Evolutionary conservation across 2,797 vertebrate genomes (phyloP), one percentile per base, ranked within the genome.

Genomic region (Halcyon smyrnensis): DNA sequence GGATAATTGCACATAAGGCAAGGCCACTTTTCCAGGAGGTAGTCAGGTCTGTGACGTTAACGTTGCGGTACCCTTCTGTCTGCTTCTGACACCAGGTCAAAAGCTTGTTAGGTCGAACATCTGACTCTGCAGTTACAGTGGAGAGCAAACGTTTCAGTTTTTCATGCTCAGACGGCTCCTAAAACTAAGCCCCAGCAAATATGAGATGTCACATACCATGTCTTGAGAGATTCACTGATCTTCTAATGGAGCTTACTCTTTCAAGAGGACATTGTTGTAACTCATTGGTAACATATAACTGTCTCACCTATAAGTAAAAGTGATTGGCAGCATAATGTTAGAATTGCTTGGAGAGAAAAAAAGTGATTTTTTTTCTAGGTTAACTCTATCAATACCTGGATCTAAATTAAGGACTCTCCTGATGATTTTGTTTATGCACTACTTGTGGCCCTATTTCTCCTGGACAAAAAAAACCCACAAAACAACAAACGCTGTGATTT

Each of bases 81-180:
- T 99, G 99, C 86, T 98, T 99, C 98, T 99, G 99, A 97, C 99
- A 99, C 99, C 99, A 99, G 8, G 98, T 99, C 88, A 99, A 91
- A 86, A 99, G 98, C 90, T 99, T 98, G 39, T 98, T 98, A 15
- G 99, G 99, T 70, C 99, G 98, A 91, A 99, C 98, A 82, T 99
- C 99, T 6, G 99, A 99, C 96, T 99, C 99, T 99, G 95, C n/a
- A 77, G 73, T 68, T 57, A 81, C 10, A 89, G 46, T 4, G 23
- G 21, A 78, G 24, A 76, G 25, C 39, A 65, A 95, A 60, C 20
- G 39, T 54, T 70, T 93, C 70, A 82, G 34, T 21, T 77, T 69
- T 11, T 37, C 39, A 25, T 5, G 43, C 62, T 81, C 53, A 65
- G n/a, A 57, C 45, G n/a, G 24, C n/a, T 79, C 34, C 27, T 34